Conservation (phyloP, 2,888 invertebrate genomes). For the Tachina lurida region DNA sequence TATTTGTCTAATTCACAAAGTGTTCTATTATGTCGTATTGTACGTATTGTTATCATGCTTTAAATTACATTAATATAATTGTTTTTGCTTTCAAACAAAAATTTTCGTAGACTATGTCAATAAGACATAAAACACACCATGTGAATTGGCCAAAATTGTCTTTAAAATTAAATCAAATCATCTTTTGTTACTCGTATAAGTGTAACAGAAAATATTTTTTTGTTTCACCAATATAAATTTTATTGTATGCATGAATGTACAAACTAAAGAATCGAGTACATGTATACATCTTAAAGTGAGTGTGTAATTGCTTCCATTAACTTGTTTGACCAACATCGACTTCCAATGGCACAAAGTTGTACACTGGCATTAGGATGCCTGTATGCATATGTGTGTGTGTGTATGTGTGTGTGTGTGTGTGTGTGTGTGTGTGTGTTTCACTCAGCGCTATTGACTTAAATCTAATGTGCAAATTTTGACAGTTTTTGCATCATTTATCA, state of each 20-base stretch:
- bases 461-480: conserved; percentile 64
- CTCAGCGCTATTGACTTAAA: conserved; percentile 43
- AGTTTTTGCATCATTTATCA: conserved; percentile 68
- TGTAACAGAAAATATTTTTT: not conserved
- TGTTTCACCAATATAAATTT: not conserved
- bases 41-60: no score
- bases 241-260: not conserved
- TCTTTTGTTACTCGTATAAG: not conserved
- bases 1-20: no score
- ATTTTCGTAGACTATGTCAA: no score
- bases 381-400: not conserved
- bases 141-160: no score
- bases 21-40: no score
- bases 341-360: conserved; percentile 6
- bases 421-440: no score
- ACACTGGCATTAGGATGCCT: not conserved
- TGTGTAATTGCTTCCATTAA: conserved; percentile 68
- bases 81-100: no score
- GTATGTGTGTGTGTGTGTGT: not conserved
- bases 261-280: not conserved
- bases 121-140: no score
- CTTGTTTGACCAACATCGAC: conserved; percentile 55
- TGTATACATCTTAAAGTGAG: conserved; percentile 48
- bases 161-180: no score
- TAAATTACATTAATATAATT: no score